Percentiles rank a stretch among this genome's conserved stretches.
Evolutionary conservation across 2,888 invertebrate species (phyloP).

Genomic region (Protodeltote pygarga): DNA sequence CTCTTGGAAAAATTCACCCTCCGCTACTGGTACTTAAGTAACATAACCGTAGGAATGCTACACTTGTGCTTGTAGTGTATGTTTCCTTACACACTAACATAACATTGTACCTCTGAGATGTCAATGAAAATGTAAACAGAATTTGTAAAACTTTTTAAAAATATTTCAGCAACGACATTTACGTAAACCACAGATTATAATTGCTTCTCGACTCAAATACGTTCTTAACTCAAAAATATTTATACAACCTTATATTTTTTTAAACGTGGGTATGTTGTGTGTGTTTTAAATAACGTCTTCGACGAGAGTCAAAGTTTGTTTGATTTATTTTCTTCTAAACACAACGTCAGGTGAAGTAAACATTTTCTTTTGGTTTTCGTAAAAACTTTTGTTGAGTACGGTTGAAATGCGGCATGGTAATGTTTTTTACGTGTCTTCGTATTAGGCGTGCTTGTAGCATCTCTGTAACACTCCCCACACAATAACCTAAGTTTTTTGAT

Average conservation of each 20-base stretch:
- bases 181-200: conserved; percentile 13
- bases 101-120: too few species aligned
- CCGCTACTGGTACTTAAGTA: too few species aligned
- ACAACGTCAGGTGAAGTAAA: conserved; percentile 2
- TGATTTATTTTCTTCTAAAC: conserved; percentile 32
- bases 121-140: too few species aligned
- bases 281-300: conserved; percentile 19
- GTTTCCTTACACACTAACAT: too few species aligned
- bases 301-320: conserved; percentile 13
- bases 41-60: too few species aligned
- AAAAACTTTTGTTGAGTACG: conserved; percentile 1
- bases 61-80: too few species aligned
- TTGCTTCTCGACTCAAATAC: conserved; percentile 35
- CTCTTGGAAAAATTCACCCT: too few species aligned
- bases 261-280: conserved; percentile 21
- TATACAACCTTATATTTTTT: conserved; percentile 26
- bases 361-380: conserved; percentile 17
- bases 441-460: background rate
- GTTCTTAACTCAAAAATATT: conserved; percentile 19
- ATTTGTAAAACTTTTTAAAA: too few species aligned
- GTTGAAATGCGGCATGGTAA: conserved; percentile 9
- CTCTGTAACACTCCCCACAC: too few species aligned
- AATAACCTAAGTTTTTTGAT: too few species aligned
- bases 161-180: too few species aligned
- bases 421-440: conserved; percentile 15